Base-by-base conservation (phyloP, 2,888 invertebrate genomes). In the Ophraella communa region DNA sequence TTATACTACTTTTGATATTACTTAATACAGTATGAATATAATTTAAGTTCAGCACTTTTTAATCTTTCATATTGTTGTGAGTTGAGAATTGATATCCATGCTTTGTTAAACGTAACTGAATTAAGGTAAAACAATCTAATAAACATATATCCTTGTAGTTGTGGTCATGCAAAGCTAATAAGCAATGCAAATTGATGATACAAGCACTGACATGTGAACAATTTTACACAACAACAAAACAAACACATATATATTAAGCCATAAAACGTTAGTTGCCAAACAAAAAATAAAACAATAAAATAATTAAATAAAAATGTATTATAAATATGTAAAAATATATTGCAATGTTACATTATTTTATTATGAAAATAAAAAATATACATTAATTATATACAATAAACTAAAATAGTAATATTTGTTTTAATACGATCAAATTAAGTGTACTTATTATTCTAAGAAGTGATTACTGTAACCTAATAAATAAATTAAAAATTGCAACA, bases 281-380 rank as follows among this genome's bases (percentile, higher is more conserved):
- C 60, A 68, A 65, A 68, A 65, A 69, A 66, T 65, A 65, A 68
- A 69, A 62, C 61, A 47, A 54, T 45, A 49, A 58, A 42, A 23
- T 51, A 24, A 47, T 42, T 30, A 59, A 51, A 55, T 63, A 57
- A 63, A 62, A 62, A 54, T 65, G 63, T 69, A 69, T 63, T 69
- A 62, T 66, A 66, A 65, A 69, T 69, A 66, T 63, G 47, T 64
- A 57, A 63, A 53, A 61, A 42, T 57, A 35, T 58, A 56, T 56
- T 65, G 51, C 39, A 45, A 47, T 65, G 17, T 44, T 54, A 65
- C 58, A 66, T 52, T 55, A 52, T 49, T 57, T 44, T 11, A 65
- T 58, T 62, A 35, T 30, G 45, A 51, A 65, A 65, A 61, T 64
- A 65, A 57, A 51, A 65, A 65, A 63, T 63, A 61, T 64, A 68